Evolutionary conservation across 2,113 vertebrate genomes (phyloP), one percentile per base, ranked within the genome.

Genomic region (Nibea coibor): DNA sequence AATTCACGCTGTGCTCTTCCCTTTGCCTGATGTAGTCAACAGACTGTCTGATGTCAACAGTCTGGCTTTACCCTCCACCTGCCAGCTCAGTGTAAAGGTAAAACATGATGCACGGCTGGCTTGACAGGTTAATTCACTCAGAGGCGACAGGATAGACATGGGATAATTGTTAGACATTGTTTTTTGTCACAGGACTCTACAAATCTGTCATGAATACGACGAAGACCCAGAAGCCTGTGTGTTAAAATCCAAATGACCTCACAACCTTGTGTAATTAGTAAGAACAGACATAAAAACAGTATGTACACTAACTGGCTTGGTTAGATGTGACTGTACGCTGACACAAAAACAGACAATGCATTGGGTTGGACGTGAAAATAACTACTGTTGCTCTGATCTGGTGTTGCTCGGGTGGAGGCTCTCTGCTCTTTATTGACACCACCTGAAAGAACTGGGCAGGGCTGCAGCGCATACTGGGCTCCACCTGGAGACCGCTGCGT

Each of bases 401-500:
- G 35, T 48, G 64, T 72, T 43, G 62, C 43, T 20, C 3, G 74
- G 74, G 83, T 75, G 85, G 81, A 89, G 83, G 77, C 65, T 54
- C 20, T 53, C 2, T 64, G 1, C 31, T 28, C 45, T 56, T 64
- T 22, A 53, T 72, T 86, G 39, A 72, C 56, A 72, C 51, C 14
- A 42, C 19, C 48, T 86, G 39, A 42, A 83, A 45, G 54, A 75
- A 35, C 58, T 80, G 72, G 90, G 85, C 68, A 45, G 72, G 86
- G 86, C 72, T 53, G 48, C 53, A 58, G 54, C 48, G 58, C 51
- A 35, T 24, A 35, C 26, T 28, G 19, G 31, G 45, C 74, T 85
- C 70, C 76, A 83, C 76, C 83, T 86, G 70, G 64, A 86, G 67
- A 73, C 22, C 0, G 7, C 24, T 42, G 19, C 24, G 9, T 0